Evolutionary conservation across 2,113 vertebrate species (phyloP).

Genomic region (Platichthys stellatus): DNA sequence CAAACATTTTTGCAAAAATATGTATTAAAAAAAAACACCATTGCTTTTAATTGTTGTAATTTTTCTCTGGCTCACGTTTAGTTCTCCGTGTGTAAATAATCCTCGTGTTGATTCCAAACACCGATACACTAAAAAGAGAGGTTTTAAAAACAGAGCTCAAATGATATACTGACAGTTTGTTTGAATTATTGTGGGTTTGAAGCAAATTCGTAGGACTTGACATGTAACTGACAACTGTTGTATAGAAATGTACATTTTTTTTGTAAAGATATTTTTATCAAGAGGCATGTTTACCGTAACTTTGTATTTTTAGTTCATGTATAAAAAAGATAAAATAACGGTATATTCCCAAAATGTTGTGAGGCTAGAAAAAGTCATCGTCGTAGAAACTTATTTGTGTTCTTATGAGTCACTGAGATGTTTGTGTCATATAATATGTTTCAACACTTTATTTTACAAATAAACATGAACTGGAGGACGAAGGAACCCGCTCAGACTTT

Average conservation of each 20-base stretch:
- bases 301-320: conserved; percentile 80
- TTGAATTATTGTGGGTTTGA: conserved; percentile 53
- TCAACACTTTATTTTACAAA: conserved; percentile 68
- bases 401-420: conserved; percentile 61
- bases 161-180: conserved; percentile 60
- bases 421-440: conserved; percentile 67
- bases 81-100: conserved; percentile 61
- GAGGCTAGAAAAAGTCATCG: conserved; percentile 66
- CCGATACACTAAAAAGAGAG: conserved; percentile 3
- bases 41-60: conserved; percentile 65
- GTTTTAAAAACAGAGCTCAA: conserved; percentile 23
- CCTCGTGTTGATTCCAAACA: conserved; percentile 48
- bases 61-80: conserved; percentile 45
- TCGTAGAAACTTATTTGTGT: conserved; percentile 71
- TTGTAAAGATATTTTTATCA: conserved; percentile 86
- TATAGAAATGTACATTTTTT: conserved; percentile 85
- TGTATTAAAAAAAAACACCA: background rate
- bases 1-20: conserved; percentile 54
- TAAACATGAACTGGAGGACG: conserved; percentile 65
- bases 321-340: conserved; percentile 20
- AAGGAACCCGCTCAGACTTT: conserved; percentile 17
- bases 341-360: conserved; percentile 70
- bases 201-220: conserved; percentile 31
- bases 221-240: conserved; percentile 71
- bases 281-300: conserved; percentile 83